Percentiles rank a stretch among this genome's conserved stretches.
Conservation (phyloP, 2,113 vertebrate genomes). For the Oncorhynchus keta region DNA sequence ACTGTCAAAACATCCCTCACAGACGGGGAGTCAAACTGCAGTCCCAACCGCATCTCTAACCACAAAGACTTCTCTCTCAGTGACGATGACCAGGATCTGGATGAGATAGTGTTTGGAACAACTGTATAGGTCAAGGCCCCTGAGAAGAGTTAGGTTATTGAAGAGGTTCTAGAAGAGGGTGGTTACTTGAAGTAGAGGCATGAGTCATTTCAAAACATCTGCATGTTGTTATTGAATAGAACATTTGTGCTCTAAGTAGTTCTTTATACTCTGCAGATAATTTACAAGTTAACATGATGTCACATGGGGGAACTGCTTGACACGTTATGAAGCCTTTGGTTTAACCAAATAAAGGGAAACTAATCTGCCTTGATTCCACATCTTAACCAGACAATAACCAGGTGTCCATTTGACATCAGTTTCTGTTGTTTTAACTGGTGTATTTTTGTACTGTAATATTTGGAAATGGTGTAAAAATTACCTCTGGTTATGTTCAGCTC, state of each 20-base stretch:
- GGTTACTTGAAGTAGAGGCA: no score
- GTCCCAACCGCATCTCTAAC: conserved; percentile 51
- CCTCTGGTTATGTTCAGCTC: no score
- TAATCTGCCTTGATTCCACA: neutral
- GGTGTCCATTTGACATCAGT: neutral
- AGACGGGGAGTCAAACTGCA: conserved; percentile 54
- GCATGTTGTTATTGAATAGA: no score
- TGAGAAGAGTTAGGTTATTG: no score
- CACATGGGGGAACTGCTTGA: neutral
- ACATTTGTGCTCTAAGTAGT: neutral
- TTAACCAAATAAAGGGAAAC: neutral
- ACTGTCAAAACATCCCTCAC: conserved; percentile 36
- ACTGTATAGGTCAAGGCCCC: conserved; percentile 64
- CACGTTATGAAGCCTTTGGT: neutral
- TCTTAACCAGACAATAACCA: no score
- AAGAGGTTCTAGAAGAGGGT: no score
- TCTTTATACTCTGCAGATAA: neutral
- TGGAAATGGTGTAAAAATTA: neutral
- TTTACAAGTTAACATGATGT: neutral
- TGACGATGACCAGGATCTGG: conserved; percentile 59
- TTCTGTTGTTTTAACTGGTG: neutral
- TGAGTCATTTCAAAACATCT: no score
- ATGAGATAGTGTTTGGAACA: conserved; percentile 73
- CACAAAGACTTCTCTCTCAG: conserved; percentile 70
- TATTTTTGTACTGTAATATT: neutral